A percentile compares a stretch with the other conserved stretches of the same genome.
These are phyloP conservation scores for Epizoanthus illoricatus DNA, from an alignment of 92 coral and sea anemone genomes.

Conservation along the genomic window DNA sequence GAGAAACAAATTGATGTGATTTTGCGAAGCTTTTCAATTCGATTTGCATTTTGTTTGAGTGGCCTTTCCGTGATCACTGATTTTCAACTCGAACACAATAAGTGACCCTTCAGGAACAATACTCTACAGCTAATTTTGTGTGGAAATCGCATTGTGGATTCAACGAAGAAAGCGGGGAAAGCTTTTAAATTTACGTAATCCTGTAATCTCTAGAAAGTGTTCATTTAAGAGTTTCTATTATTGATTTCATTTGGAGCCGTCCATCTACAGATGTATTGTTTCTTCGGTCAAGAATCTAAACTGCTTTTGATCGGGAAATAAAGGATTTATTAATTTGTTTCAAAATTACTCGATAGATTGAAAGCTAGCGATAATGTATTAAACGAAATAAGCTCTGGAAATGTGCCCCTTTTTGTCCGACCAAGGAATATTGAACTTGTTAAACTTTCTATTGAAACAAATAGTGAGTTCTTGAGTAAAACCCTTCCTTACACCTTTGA, in stretches of 20 bases:
- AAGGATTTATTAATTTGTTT: slow-evolving; percentile 33
- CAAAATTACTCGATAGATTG: slow-evolving; percentile 6
- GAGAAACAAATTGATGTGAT: slow-evolving; percentile 22
- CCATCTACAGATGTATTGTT: slow-evolving; percentile 7
- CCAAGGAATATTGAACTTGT: background rate
- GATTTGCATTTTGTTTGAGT: slow-evolving; percentile 37
- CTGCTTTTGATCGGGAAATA: slow-evolving; percentile 37
- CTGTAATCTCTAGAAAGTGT: slow-evolving; percentile 18
- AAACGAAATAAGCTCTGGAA: background rate
- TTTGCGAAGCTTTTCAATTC: slow-evolving; percentile 18
- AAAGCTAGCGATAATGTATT: background rate
- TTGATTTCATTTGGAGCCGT: slow-evolving; percentile 21
- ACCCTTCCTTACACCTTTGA: slow-evolving; percentile 13
- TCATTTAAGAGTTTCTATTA: slow-evolving; percentile 3
- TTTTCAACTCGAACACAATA: slow-evolving; percentile 19
- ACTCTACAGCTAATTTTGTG: slow-evolving; percentile 31
- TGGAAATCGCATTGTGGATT: slow-evolving; percentile 33
- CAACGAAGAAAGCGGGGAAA: slow-evolving; percentile 20
- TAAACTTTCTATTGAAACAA: slow-evolving; percentile 11
- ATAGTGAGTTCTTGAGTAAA: slow-evolving; percentile 1
- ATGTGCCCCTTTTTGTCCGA: background rate
- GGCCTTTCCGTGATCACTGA: slow-evolving; percentile 34
- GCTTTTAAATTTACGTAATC: slow-evolving; percentile 33
- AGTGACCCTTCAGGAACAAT: slow-evolving; percentile 24
- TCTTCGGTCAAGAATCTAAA: slow-evolving; percentile 16